These are phyloP conservation scores for Zoanthus sansibaricus DNA, from an alignment of 92 coral and sea anemone species.

Conservation along the genomic window DNA sequence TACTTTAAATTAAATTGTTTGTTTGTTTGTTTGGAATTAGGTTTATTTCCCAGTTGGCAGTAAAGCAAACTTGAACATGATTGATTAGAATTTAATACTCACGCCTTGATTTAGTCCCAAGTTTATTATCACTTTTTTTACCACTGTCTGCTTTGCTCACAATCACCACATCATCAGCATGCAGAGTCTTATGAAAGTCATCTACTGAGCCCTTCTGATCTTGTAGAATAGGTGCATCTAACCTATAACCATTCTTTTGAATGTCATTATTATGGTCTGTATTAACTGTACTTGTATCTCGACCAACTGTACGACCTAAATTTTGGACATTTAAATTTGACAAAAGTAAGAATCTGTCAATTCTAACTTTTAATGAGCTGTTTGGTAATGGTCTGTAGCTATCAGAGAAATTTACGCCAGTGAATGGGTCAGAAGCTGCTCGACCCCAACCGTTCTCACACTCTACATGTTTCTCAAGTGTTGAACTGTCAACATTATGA, in stretches of 20 bases:
- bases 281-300: slow-evolving; percentile 4
- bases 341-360: slow-evolving; percentile 84
- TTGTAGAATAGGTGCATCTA: background rate
- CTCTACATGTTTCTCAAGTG: slow-evolving; percentile 88
- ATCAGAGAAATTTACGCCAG: slow-evolving; percentile 84
- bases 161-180: background rate
- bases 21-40: background rate
- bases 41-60: background rate
- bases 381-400: slow-evolving; percentile 82
- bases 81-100: background rate
- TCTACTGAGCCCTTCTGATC: background rate
- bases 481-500: slow-evolving; percentile 81
- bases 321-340: slow-evolving; percentile 69
- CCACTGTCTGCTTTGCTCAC: background rate
- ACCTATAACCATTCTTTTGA: background rate
- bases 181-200: background rate
- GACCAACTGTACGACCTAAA: slow-evolving; percentile 85
- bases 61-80: background rate
- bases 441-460: slow-evolving; percentile 91
- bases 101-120: background rate
- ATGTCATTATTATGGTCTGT: background rate
- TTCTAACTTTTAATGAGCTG: slow-evolving; percentile 86
- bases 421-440: slow-evolving; percentile 91
- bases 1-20: background rate
- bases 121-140: background rate